Conservation (phyloP, 1,140 invertebrate species). For the Parasteatoda tepidariorum region DNA sequence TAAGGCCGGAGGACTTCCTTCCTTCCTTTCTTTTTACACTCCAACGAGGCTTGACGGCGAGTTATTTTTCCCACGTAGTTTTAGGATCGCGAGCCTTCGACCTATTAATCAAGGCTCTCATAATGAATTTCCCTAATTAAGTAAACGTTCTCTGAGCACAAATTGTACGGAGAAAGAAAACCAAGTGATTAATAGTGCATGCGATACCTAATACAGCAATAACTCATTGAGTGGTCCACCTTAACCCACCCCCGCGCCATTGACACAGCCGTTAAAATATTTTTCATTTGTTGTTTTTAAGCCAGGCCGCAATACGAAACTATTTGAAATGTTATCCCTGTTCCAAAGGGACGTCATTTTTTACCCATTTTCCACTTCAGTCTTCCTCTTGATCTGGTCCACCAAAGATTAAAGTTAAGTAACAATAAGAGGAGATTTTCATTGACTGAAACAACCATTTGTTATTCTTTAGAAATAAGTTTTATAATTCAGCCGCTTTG, state of each 20-base stretch:
- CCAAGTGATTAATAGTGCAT: neutral
- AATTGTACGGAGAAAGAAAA: neutral
- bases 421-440: neutral
- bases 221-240: neutral
- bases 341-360: neutral
- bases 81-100: neutral
- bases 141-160: neutral
- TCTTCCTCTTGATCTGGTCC: neutral
- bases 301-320: neutral
- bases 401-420: neutral
- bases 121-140: neutral
- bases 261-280: neutral
- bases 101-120: neutral
- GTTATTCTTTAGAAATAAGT: neutral
- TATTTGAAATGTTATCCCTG: neutral
- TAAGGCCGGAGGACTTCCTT: neutral
- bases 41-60: neutral
- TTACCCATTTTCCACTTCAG: neutral
- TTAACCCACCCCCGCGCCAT: neutral
- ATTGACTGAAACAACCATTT: neutral
- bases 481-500: neutral
- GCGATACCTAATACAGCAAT: neutral
- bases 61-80: neutral
- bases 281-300: neutral
- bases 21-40: neutral